Percentiles rank a stretch among this genome's conserved stretches.
phyloP scores from a whole-genome alignment of 2,888 invertebrate genomes.

The Pantelozetes paolii region DNA sequence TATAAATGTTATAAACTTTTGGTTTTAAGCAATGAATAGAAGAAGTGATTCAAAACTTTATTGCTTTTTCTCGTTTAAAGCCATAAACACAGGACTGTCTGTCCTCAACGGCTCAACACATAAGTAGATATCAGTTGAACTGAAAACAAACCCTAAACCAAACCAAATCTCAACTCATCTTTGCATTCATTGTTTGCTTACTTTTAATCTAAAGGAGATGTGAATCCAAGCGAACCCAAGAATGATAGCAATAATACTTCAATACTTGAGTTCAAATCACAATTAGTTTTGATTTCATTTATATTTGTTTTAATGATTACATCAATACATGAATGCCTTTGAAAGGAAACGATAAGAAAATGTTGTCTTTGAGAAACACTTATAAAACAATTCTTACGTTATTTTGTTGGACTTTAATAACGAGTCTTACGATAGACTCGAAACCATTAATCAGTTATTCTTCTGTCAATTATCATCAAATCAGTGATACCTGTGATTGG shows the following conservation, averaged over 20 bases:
- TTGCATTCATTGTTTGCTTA: slow-evolving; percentile 9
- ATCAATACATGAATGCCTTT: background rate
- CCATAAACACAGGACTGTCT: background rate
- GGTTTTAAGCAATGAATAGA: background rate
- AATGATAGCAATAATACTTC: background rate
- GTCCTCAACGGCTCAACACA: background rate
- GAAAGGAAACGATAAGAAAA: background rate
- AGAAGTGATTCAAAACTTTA: slow-evolving; percentile 14
- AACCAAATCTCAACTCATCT: too few species aligned
- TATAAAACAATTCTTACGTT: background rate
- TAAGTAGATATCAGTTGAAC: background rate
- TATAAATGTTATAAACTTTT: background rate
- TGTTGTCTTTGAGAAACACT: background rate
- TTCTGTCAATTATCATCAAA: slow-evolving; percentile 5
- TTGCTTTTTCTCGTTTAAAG: slow-evolving; percentile 25
- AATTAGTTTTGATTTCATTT: background rate
- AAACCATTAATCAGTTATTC: background rate
- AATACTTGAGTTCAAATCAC: background rate
- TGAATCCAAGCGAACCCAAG: background rate
- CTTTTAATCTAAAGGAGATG: background rate
- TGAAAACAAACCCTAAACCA: background rate
- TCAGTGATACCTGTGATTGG: slow-evolving; percentile 41
- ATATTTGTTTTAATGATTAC: slow-evolving; percentile 24
- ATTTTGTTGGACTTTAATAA: background rate
- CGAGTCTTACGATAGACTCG: background rate